Evolutionary conservation across 2,888 invertebrate genomes (phyloP), one percentile per base, ranked within the genome.

Genomic region (Campopleginae sp.): DNA sequence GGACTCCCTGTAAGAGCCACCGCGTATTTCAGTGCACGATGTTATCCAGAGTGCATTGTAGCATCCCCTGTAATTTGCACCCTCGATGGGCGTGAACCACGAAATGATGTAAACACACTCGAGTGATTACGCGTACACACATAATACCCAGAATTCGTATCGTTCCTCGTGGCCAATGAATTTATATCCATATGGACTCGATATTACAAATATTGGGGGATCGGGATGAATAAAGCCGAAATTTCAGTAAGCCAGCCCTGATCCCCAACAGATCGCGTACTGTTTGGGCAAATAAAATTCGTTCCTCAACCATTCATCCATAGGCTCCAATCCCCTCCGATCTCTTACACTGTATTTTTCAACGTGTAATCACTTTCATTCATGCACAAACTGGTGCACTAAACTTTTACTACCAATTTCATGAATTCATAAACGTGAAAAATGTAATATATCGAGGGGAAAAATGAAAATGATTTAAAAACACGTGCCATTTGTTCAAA

Each of bases 71-170:
- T 74, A 86, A 86, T 86, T 83, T 78, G 31, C 72, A 51, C 77
- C 83, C 72, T 76, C 68, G 31, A 74, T 83, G 80, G 85, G 85
- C 85, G 83, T 86, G 82, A 86, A 86, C 83, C 85, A 80, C 77
- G 54, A 74, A 86, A 86, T 27, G 72, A 80, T 86, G 85, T 86
- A 86, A 86, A 86, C 82, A 80, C 74, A 86, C 85, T 82, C 82
- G 77, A 80, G 61, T 54, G 72, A 83, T 86, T 75, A 79, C 54
- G 19, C 48, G 12, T 38, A 46, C 58, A 44, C 44, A 44, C 10
- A 58, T 23, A 38, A n/a, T 19, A 17, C 27, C 54, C 33, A 27
- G 46, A 76, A 81, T 76, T 78, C 46, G 46, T 76, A 58, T 33
- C 44, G 23, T 27, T 1, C n/a, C 19, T 46, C 65, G 77, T 65